Conservation (phyloP, 2,888 invertebrate species). For the Polyommatus icarus region DNA sequence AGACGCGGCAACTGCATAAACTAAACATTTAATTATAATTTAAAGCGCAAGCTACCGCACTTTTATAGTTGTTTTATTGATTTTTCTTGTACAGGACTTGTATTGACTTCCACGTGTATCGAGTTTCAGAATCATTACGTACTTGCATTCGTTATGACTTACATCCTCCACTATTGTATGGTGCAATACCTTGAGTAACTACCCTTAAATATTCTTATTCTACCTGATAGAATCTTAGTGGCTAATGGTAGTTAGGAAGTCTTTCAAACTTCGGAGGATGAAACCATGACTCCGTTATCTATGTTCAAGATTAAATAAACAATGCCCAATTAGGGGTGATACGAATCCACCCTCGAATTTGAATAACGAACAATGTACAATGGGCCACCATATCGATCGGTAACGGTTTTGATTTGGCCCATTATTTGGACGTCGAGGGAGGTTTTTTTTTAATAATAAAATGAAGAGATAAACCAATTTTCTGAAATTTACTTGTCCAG, state of each 20-base stretch:
- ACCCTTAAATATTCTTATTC: background rate
- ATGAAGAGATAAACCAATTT: background rate
- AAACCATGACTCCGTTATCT: background rate
- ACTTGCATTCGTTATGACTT: slow-evolving; percentile 1
- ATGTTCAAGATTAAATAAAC: slow-evolving; percentile 27
- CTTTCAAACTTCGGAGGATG: background rate
- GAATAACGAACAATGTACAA: slow-evolving; percentile 34
- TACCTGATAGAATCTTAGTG: background rate
- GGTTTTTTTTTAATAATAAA: slow-evolving; percentile 9
- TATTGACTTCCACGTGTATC: slow-evolving; percentile 16
- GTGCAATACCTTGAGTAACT: background rate
- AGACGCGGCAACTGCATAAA: slow-evolving; percentile 1
- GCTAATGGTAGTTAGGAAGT: background rate
- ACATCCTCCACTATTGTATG: background rate
- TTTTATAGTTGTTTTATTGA: slow-evolving; percentile 21
- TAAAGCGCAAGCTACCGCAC: slow-evolving; percentile 3
- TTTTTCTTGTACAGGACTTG: background rate
- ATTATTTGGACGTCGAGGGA: slow-evolving; percentile 9
- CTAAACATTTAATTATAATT: slow-evolving; percentile 20
- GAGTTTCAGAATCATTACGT: slow-evolving; percentile 13
- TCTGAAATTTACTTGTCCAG: background rate
- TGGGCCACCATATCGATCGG: slow-evolving; percentile 38
- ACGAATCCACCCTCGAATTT: slow-evolving; percentile 29
- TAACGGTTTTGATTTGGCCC: slow-evolving; percentile 35
- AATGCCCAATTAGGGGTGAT: slow-evolving; percentile 28